A percentile compares a stretch with the other conserved stretches of the same genome.
phyloP scores from a whole-genome alignment of 1,140 invertebrate genomes.

The Drosophila sucinea region DNA sequence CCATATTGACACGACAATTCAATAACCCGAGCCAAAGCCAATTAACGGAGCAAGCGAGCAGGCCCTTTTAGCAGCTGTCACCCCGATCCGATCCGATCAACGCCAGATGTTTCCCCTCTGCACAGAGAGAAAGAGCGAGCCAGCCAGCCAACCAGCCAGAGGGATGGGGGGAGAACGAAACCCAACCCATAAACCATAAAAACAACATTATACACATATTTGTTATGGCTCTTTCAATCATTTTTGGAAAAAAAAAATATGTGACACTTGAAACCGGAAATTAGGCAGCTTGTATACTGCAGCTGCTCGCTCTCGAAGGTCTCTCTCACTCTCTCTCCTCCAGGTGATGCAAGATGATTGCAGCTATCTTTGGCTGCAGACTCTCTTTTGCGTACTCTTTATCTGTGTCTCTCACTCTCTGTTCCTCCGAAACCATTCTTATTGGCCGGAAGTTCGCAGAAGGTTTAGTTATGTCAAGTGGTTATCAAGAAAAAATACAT shows the following conservation, averaged over 20 bases:
- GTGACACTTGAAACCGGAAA: conserved; percentile 79
- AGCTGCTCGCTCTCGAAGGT: conserved; percentile 61
- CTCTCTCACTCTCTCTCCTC: conserved; percentile 2
- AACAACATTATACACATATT: conserved; percentile 53
- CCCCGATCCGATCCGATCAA: conserved; percentile 29
- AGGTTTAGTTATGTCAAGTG: conserved; percentile 2
- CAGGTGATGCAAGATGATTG: conserved; percentile 7
- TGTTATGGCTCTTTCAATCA: conserved; percentile 77
- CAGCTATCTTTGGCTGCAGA: neutral
- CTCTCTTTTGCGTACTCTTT: neutral
- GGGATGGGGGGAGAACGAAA: conserved; percentile 28
- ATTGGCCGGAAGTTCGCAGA: conserved; percentile 8
- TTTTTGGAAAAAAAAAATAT: conserved; percentile 59
- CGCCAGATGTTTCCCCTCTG: conserved; percentile 66
- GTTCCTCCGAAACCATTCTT: neutral
- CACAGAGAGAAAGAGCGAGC: conserved; percentile 11
- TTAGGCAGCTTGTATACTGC: conserved; percentile 64
- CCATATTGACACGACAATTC: conserved; percentile 75
- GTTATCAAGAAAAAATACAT: neutral
- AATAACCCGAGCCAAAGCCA: conserved; percentile 52
- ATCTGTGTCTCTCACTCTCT: conserved; percentile 22
- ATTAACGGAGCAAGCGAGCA: conserved; percentile 30
- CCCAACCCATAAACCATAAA: conserved; percentile 72
- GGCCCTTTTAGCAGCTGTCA: conserved; percentile 75
- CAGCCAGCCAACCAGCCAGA: conserved; percentile 12